Evolutionary conservation across 2,797 vertebrate species (phyloP), one percentile per base, ranked within the genome.

Genomic region (Lagothrix lagotricha): DNA sequence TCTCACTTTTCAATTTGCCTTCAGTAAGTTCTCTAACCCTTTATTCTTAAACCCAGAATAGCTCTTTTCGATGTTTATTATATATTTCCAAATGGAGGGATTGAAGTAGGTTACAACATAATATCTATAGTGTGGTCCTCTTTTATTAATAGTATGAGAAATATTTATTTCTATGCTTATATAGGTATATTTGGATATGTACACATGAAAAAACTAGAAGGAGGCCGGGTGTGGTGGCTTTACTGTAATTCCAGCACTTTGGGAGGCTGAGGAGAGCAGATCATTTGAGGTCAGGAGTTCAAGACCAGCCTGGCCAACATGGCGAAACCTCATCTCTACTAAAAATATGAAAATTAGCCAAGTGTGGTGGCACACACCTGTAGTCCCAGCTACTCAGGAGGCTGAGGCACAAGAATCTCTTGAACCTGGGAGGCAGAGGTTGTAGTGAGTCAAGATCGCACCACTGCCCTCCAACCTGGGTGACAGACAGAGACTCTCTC

Each of bases 1-100:
- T 90, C 72, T 97, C 85, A 90, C 54, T 90, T 90, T 97, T 80
- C 61, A 96, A 4, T 58, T n/a, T 58, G 28, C 67, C 70, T 88
- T 92, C 73, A 73, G 41, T 75, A 91, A 91, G 50, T 13, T 82
- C 6, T 17, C 79, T 54, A 97, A 84, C 33, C 14, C 57, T 96
- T 88, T 84, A 84, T 85, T 93, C 61, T 96, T 70, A 90, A 88
- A 88, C 77, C 33, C 67, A 44, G n/a, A 88, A 85, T 11, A 91
- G 54, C n/a, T 83, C 46, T 77, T 90, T 88, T 70, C 41, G 33
- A 41, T 91, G 73, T 93, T 88, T 97, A 88, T 91, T 88, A 90
- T 58, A 94, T 76, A 61, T 77, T 95, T 79, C 87, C 94, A 91
- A 81, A 85, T 70, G 41, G 50, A 61, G 44, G 26, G 22, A 57